Evolutionary conservation across 2,113 vertebrate genomes (phyloP).

Genomic region (Peromyscus leucopus): DNA sequence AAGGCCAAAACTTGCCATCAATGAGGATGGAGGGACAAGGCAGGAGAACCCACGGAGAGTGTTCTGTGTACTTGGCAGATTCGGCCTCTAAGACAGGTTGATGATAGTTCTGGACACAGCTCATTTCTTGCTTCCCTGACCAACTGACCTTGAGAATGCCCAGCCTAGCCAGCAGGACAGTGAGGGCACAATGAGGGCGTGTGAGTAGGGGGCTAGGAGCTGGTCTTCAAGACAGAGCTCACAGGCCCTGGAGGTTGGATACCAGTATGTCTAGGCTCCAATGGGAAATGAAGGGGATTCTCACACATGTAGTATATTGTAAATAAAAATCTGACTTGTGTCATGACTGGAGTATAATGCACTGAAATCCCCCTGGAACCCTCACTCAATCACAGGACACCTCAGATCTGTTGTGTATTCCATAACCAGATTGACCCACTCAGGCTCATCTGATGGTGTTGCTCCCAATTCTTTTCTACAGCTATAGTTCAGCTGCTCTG

Average conservation of each 20-base stretch:
- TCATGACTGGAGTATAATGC: fast-evolving
- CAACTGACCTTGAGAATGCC: not conserved
- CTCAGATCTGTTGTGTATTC: not conserved
- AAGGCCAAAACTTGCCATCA: not conserved
- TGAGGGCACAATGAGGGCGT: conserved; percentile 77
- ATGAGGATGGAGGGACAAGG: not conserved
- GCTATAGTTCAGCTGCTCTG: not conserved
- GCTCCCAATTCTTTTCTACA: not conserved
- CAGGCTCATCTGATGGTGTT: not conserved
- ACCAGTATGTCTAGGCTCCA: not conserved
- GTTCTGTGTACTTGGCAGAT: not conserved
- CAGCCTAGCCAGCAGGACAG: not conserved
- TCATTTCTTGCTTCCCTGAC: too few species aligned
- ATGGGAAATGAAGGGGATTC: not conserved
- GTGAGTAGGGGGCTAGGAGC: not conserved
- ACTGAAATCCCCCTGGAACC: not conserved
- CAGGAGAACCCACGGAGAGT: not conserved
- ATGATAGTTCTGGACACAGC: not conserved
- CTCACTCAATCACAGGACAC: not conserved
- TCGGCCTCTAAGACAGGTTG: not conserved
- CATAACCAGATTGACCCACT: not conserved
- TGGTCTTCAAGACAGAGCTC: not conserved
- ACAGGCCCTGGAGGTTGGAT: not conserved
- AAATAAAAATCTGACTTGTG: not conserved
- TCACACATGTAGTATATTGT: not conserved